phyloP scores from a whole-genome alignment of 2,797 vertebrate genomes.

The Luscinia luscinia region DNA sequence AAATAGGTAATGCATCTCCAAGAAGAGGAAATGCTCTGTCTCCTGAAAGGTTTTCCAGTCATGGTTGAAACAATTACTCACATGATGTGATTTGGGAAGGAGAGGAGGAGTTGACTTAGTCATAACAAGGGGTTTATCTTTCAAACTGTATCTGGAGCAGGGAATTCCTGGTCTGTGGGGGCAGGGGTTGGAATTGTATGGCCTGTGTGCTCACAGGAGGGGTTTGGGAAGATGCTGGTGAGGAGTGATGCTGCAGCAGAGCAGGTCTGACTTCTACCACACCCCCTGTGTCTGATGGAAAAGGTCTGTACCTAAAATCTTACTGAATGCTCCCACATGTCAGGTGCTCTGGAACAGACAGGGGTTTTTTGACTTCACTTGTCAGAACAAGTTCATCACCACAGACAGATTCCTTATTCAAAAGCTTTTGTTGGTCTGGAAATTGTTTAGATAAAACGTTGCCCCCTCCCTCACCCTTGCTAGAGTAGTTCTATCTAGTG shows the following conservation, averaged over 20 bases:
- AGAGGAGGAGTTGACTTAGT: not conserved
- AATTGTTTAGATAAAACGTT: not conserved
- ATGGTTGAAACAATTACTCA: not conserved
- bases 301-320: not conserved
- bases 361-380: not conserved
- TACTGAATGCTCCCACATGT: not conserved
- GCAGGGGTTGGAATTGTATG: not conserved
- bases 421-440: not conserved
- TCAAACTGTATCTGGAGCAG: fast-evolving
- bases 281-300: not conserved
- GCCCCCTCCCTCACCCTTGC: fast-evolving
- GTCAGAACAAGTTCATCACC: not conserved
- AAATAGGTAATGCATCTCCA: not conserved
- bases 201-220: not conserved
- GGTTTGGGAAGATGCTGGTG: not conserved
- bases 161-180: not conserved
- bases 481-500: not conserved
- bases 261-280: not conserved
- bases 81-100: not conserved
- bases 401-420: not conserved
- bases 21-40: not conserved
- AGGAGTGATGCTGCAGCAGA: not conserved
- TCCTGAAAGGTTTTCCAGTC: not conserved
- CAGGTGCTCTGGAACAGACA: not conserved
- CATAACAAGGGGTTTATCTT: not conserved